A percentile compares a stretch with the other conserved stretches of the same genome.
phyloP scores from a whole-genome alignment of 2,888 invertebrate species.

The Erebia epiphron region DNA sequence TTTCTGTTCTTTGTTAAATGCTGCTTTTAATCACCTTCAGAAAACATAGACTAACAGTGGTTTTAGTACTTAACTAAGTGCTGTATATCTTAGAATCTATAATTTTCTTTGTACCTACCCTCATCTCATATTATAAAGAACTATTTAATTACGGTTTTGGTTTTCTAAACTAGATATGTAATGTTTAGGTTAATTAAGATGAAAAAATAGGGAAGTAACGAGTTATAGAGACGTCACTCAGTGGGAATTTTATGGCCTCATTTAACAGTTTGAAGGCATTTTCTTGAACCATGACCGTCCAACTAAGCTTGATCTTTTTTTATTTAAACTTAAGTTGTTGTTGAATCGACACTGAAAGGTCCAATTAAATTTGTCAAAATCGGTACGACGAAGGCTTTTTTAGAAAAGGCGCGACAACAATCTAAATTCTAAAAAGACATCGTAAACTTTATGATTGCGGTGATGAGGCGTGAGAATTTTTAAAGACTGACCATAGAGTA shows the following conservation, averaged over 20 bases:
- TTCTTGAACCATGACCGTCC: conserved; percentile 70
- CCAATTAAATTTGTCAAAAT: conserved; percentile 24
- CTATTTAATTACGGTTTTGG: neutral
- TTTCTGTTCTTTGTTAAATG: conserved; percentile 12
- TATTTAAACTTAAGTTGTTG: conserved; percentile 8
- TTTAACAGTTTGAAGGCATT: conserved; percentile 72
- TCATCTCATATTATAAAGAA: neutral
- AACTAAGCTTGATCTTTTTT: conserved; percentile 49
- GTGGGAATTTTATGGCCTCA: conserved; percentile 73
- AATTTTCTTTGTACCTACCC: neutral
- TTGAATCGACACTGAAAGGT: conserved; percentile 17
- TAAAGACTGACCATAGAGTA: conserved; percentile 55
- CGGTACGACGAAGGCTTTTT: conserved; percentile 31
- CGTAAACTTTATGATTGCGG: conserved; percentile 69
- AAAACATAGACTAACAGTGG: neutral
- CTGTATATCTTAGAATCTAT: neutral
- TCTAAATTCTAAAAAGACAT: conserved; percentile 45
- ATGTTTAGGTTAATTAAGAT: neutral
- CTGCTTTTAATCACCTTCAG: neutral
- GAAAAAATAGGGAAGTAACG: neutral
- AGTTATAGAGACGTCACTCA: conserved; percentile 69
- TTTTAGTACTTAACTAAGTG: neutral
- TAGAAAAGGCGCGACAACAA: conserved; percentile 62
- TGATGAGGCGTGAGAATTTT: conserved; percentile 67
- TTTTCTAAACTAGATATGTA: neutral